Conservation (phyloP, 2,113 vertebrate species). For the Reinhardtius hippoglossoides region DNA sequence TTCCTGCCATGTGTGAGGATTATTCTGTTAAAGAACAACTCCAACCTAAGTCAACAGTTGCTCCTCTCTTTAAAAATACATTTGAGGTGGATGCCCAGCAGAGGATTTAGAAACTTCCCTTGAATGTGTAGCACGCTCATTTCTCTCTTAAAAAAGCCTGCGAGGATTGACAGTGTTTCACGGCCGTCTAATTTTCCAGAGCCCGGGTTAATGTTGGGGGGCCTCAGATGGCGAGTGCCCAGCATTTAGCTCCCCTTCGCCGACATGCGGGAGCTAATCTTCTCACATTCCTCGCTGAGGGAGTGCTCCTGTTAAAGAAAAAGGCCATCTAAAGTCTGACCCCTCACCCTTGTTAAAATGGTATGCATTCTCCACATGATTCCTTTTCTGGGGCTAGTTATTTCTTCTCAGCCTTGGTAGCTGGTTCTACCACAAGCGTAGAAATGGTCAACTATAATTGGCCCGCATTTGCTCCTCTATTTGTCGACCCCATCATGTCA, state of each 20-base stretch:
- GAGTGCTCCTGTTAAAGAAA: slow-evolving; percentile 81
- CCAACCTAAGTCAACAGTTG: slow-evolving; percentile 64
- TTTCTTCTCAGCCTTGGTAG: slow-evolving; percentile 62
- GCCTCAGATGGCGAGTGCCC: slow-evolving; percentile 61
- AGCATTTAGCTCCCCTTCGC: slow-evolving; percentile 55
- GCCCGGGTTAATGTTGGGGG: slow-evolving; percentile 73
- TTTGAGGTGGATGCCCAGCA: slow-evolving; percentile 38
- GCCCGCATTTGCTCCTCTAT: slow-evolving; percentile 63
- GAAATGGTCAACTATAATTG: slow-evolving; percentile 69
- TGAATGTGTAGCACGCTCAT: slow-evolving; percentile 45
- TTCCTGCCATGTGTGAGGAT: slow-evolving; percentile 48
- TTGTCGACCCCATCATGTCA: slow-evolving; percentile 54
- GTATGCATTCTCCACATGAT: slow-evolving; percentile 71
- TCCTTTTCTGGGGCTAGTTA: slow-evolving; percentile 66
- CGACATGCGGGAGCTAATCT: slow-evolving; percentile 78
- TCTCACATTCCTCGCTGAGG: slow-evolving; percentile 76
- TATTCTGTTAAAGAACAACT: slow-evolving; percentile 41
- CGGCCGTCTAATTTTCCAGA: slow-evolving; percentile 72
- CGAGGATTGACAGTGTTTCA: slow-evolving; percentile 61
- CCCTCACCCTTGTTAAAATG: slow-evolving; percentile 75
- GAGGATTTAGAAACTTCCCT: slow-evolving; percentile 66
- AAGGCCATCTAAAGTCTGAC: slow-evolving; percentile 81
- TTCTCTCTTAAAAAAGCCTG: slow-evolving; percentile 67
- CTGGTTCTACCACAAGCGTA: slow-evolving; percentile 66
- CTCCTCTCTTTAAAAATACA: slow-evolving; percentile 67